Evolutionary conservation across 2,113 vertebrate species (phyloP), one percentile per base, ranked within the genome.

Genomic region (Vimba vimba): DNA sequence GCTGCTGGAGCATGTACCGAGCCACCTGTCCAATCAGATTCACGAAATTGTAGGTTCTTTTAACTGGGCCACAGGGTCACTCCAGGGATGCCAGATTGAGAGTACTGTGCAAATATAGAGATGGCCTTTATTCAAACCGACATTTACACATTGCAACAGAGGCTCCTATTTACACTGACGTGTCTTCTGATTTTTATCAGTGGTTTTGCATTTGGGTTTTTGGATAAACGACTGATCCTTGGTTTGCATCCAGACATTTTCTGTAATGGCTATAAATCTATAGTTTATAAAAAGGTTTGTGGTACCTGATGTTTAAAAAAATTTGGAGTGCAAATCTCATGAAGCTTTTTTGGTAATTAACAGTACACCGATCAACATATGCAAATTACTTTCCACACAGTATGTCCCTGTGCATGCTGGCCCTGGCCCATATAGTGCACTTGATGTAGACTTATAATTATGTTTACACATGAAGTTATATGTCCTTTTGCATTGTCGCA

Each of bases 51-150:
- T 11, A 23, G 60, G 25, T 23, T 82, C 13, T 62, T 19, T 23
- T 77, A 89, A 86, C 25, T 89, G 45, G 89, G 88, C 75, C 85
- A 86, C 21, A 71, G 80, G 89, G 66, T 85, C 84, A 86, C 4
- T 23, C 19, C 27, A 21, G 27, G 79, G 57, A 39, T 74, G 55
- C 69, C 27, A 66, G 30, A 25, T 82, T 76, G 21, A 75, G 23
- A 59, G 7, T 17, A 25, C 6, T 33, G 23, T 21, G 79, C 15
- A 33, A 68, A 62, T 50, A 36, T 33, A 33, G n/a, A 82, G 7
- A 45, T n/a, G 21, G 1, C 9, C 17, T 82, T 64, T 30, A 64
- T 60, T 45, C 36, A 45, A 45, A 59, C 59, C 23, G 7, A 52
- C 21, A 17, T 25, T 9, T 4, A 57, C 52, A 59, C 52, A 36